phyloP scores from a whole-genome alignment of 2,888 invertebrate species.

The Diarsia brunnea region DNA sequence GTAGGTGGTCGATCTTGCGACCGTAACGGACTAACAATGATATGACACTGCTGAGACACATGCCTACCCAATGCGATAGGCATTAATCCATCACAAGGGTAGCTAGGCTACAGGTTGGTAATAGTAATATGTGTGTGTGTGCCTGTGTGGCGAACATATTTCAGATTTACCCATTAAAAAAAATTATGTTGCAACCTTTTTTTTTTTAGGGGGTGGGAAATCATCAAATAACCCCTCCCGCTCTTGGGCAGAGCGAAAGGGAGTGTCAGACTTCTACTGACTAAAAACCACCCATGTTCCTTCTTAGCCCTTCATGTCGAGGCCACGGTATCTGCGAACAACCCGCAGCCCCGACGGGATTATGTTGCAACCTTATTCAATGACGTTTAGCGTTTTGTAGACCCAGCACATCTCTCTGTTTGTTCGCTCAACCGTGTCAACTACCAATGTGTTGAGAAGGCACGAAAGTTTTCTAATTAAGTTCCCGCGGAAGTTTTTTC shows the following conservation, averaged over 20 bases:
- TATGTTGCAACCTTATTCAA: neutral
- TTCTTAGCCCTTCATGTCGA: too few relatives aligned
- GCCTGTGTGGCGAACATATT: too few relatives aligned
- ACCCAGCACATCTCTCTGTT: constrained; percentile 1
- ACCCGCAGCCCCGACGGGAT: too few relatives aligned
- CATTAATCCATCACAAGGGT: neutral
- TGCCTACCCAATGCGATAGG: neutral
- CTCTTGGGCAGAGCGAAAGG: too few relatives aligned
- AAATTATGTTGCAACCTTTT: too few relatives aligned
- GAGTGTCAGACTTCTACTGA: too few relatives aligned
- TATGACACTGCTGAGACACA: neutral
- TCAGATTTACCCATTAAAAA: neutral
- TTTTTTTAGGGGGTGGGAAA: too few relatives aligned
- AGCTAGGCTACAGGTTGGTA: neutral
- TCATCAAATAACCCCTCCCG: too few relatives aligned
- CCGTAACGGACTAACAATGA: neutral
- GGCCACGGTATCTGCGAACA: too few relatives aligned
- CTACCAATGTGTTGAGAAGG: constrained; percentile 42
- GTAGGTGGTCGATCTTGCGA: neutral
- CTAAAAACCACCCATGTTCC: too few relatives aligned
- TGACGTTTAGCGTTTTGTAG: neutral
- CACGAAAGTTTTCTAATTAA: constrained; percentile 86
- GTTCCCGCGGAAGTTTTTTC: constrained; percentile 81
- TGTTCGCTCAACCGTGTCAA: constrained; percentile 25
- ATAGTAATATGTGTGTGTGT: too few relatives aligned